Conservation (phyloP, 2,797 vertebrate species). For the Cynodonichthys magdalenae region DNA sequence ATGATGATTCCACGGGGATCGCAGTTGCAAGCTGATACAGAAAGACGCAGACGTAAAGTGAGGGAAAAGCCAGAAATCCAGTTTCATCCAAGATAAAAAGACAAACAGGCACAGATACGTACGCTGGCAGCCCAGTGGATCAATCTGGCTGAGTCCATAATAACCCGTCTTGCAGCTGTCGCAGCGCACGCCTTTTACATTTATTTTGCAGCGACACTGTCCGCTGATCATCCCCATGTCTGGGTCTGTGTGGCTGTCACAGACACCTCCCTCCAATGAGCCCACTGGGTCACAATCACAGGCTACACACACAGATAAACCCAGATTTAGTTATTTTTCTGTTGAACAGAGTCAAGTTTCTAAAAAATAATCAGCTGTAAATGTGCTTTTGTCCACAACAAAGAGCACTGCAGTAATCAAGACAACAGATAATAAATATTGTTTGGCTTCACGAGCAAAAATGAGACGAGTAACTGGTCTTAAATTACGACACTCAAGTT, state of each 20-base stretch:
- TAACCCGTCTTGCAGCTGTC: slow-evolving; percentile 85
- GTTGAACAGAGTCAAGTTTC: neutral
- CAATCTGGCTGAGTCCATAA: slow-evolving; percentile 84
- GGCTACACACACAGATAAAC: slow-evolving; percentile 54
- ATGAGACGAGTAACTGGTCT: too few species aligned
- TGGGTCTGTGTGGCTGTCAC: slow-evolving; percentile 84
- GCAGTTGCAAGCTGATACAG: slow-evolving; percentile 84
- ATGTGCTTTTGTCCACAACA: neutral
- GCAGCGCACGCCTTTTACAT: slow-evolving; percentile 82
- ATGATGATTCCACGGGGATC: slow-evolving; percentile 83
- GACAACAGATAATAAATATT: too few species aligned
- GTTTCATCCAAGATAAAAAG: too few species aligned
- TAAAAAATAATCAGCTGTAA: neutral
- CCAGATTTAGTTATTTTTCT: neutral
- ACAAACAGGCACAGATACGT: slow-evolving; percentile 55
- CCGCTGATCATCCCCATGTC: slow-evolving; percentile 83
- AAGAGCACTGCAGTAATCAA: too few species aligned
- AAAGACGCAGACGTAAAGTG: slow-evolving; percentile 6
- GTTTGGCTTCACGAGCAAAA: too few species aligned
- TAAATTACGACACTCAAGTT: too few species aligned
- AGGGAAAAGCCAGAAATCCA: neutral
- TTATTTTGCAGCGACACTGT: slow-evolving; percentile 88
- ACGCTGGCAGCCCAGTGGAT: slow-evolving; percentile 86
- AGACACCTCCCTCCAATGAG: slow-evolving; percentile 84
- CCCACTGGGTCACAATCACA: slow-evolving; percentile 90